Conservation (phyloP, 1,140 invertebrate genomes). For the Solen grandis region DNA sequence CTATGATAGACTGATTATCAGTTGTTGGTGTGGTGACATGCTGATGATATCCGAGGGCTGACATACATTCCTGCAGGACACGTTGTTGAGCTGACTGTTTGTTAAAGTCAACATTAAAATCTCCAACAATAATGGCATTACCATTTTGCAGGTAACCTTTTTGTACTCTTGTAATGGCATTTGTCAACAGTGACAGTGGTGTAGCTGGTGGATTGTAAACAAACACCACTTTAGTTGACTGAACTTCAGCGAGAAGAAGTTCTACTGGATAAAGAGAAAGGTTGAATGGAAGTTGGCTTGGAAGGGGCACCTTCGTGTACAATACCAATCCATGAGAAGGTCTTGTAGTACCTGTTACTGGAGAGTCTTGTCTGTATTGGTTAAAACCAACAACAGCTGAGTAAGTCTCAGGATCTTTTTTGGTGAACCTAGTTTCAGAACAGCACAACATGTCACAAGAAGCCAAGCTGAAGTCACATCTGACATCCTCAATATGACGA, state of each 20-base stretch:
- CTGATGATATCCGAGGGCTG: not conserved
- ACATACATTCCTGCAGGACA: not conserved
- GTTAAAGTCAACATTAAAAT: not conserved
- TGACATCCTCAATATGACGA: slow-evolving; percentile 24
- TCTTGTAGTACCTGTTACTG: not conserved
- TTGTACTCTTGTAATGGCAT: not conserved
- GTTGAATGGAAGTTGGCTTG: not conserved
- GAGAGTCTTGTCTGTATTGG: slow-evolving; percentile 18
- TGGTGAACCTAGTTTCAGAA: not conserved
- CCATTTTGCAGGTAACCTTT: not conserved
- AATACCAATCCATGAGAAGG: slow-evolving; percentile 18
- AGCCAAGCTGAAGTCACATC: slow-evolving; percentile 15
- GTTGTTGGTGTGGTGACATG: not conserved
- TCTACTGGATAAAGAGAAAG: too few relatives aligned
- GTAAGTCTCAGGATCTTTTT: slow-evolving; percentile 7
- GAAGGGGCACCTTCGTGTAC: not conserved
- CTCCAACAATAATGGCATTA: not conserved
- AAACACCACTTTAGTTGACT: not conserved
- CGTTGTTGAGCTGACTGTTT: not conserved
- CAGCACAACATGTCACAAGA: slow-evolving; percentile 11
- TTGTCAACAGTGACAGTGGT: not conserved
- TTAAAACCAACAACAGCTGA: not conserved
- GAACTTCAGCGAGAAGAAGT: not conserved
- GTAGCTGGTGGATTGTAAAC: not conserved
- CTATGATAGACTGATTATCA: not conserved